Evolutionary conservation across 2,888 invertebrate genomes (phyloP), one percentile per base, ranked within the genome.

Genomic region (Oasisia sp.): DNA sequence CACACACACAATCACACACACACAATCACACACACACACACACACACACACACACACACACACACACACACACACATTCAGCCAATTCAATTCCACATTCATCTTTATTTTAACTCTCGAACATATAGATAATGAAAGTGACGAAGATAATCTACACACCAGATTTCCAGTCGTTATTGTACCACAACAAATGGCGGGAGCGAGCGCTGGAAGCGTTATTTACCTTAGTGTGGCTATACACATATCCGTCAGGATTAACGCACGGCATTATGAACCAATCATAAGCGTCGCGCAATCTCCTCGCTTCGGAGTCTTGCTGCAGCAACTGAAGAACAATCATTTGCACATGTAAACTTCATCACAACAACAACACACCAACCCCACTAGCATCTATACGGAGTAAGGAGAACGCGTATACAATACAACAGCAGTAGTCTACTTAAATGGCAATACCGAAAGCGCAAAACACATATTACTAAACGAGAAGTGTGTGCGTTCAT

Each of bases 221-320:
- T 92, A 94, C 94, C 92, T 93, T 97, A 5, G 92, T 93, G 92
- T 92, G 92, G 12, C 94, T 94, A 93, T 94, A 94, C 14, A 93
- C 94, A 91, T 95, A 95, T 89, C 95, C 95, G 92, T 95, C 95
- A 1, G 95, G 95, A 92, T 95, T 95, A 50, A 94, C 94, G 5
- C 94, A 92, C 27, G 95, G 94, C 32, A 95, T 93, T n/a, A 95
- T 94, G 95, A 98, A 98, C 95, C 97, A 98, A 95, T 98, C 97
- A 44, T 97, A 97, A 38, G 97, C 96, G 32, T 97, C 96, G 90
- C 97, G 95, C 0, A 98, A 96, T 89, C 97, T 93, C 32, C 92
- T 94, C 11, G 95, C 94, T 3, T 94, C 94, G 12, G 32, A 11
- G 32, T 74, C 74, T 27, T 90, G 14, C 44, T 90, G 32, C 4